Evolutionary conservation across 2,113 vertebrate species (phyloP).

Genomic region (Aramus guarauna): DNA sequence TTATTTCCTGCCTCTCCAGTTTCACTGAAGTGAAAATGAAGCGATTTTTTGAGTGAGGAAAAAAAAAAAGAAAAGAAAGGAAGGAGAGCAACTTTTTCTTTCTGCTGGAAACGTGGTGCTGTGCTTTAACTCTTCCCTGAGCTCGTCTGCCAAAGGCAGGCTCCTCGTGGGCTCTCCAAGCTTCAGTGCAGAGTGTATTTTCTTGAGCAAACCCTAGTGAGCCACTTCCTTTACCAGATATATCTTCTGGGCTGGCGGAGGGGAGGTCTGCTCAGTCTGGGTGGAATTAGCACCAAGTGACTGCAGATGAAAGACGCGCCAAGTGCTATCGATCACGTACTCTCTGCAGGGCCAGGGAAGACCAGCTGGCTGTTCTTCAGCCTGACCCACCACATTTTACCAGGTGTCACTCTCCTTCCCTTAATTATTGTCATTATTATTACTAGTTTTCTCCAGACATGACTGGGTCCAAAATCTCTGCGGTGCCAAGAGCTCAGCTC

Average conservation of each 20-base stretch:
- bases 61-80: neutral
- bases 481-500: neutral
- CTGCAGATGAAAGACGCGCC: rapidly evolving
- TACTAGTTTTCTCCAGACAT: neutral
- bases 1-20: conserved; percentile 45
- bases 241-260: neutral
- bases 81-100: neutral
- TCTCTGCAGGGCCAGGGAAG: neutral
- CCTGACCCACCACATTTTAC: neutral
- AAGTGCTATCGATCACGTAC: rapidly evolving
- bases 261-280: neutral
- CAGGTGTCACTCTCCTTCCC: neutral
- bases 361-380: neutral
- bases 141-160: neutral
- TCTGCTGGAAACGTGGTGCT: neutral
- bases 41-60: neutral
- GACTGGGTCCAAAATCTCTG: neutral
- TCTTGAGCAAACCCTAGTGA: neutral
- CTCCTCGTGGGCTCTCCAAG: neutral
- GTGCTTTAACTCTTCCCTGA: conserved; percentile 24
- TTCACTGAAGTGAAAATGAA: conserved; percentile 61
- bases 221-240: neutral
- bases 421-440: neutral
- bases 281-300: neutral
- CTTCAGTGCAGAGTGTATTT: neutral